These are phyloP conservation scores for Calidris pygmaea DNA, from an alignment of 2,113 vertebrate species.

Conservation along the genomic window DNA sequence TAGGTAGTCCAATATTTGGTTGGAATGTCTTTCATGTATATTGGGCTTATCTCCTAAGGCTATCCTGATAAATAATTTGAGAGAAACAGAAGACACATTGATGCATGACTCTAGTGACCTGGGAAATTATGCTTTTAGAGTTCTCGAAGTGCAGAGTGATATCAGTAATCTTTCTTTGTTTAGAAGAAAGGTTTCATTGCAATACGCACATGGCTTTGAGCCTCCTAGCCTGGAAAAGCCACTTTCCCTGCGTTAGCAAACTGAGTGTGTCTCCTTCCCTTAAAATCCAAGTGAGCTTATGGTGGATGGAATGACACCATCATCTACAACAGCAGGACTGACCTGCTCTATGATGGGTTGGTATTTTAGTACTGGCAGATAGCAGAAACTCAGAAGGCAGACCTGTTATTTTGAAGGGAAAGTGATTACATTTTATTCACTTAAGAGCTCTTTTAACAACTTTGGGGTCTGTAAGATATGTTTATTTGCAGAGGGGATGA, in stretches of 20 bases:
- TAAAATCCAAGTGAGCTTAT: neutral
- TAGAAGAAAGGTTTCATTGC: neutral
- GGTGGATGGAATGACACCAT: neutral
- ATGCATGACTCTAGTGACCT: neutral
- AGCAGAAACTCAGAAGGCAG: neutral
- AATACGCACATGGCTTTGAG: fast-evolving
- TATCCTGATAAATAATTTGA: neutral
- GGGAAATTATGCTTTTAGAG: neutral
- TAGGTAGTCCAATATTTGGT: neutral
- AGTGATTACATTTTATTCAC: neutral
- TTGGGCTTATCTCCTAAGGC: neutral
- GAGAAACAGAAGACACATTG: neutral
- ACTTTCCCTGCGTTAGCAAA: neutral
- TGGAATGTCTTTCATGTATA: neutral
- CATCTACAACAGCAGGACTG: neutral
- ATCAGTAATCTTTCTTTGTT: neutral
- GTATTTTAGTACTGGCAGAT: neutral
- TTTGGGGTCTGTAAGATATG: neutral
- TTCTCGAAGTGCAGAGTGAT: neutral
- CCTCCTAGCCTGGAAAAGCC: neutral
- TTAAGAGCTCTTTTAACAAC: neutral
- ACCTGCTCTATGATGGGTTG: neutral
- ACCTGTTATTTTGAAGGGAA: neutral
- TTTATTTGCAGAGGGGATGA: neutral
- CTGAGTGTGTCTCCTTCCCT: neutral